Percentiles rank a stretch among this genome's conserved stretches.
Evolutionary conservation across 2,888 invertebrate species (phyloP).

Genomic region (Criorhina ranunculi): DNA sequence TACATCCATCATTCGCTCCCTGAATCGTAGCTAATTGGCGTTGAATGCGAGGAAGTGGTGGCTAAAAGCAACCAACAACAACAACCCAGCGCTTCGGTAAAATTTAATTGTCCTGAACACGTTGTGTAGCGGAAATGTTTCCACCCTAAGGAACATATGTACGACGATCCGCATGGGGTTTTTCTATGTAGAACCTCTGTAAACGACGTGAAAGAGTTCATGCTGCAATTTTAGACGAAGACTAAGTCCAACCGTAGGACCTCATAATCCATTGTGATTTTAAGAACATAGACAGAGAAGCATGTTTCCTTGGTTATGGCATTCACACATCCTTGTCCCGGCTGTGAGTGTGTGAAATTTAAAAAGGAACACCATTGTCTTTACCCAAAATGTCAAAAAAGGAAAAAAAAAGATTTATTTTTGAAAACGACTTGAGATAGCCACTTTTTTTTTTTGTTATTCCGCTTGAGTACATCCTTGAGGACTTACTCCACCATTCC

Average conservation of each 20-base stretch:
- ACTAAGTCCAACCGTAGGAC: not conserved
- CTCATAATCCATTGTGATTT: not conserved
- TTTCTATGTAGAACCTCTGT: not conserved
- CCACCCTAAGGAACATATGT: not conserved
- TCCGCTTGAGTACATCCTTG: slow-evolving; percentile 14
- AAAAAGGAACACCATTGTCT: slow-evolving; percentile 4
- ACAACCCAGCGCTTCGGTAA: not conserved
- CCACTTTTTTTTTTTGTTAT: slow-evolving; percentile 21
- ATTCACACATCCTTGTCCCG: not conserved
- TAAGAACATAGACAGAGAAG: not conserved
- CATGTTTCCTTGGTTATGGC: not conserved
- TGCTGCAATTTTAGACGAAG: too few relatives aligned
- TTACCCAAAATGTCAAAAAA: slow-evolving; percentile 15
- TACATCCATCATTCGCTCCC: slow-evolving; percentile 36
- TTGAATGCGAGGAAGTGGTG: slow-evolving; percentile 11
- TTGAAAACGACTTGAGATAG: slow-evolving; percentile 4
- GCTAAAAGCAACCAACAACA: not conserved
- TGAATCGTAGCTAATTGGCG: slow-evolving; percentile 55
- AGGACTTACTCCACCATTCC: not conserved
- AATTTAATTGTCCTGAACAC: slow-evolving; percentile 33
- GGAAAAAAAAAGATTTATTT: slow-evolving; percentile 50
- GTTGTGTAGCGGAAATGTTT: slow-evolving; percentile 1
- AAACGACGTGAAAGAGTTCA: not conserved
- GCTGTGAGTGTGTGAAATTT: slow-evolving; percentile 13
- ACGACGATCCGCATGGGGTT: not conserved